Conservation (phyloP, 2,113 vertebrate genomes). For the Ageneiosus marmoratus region DNA sequence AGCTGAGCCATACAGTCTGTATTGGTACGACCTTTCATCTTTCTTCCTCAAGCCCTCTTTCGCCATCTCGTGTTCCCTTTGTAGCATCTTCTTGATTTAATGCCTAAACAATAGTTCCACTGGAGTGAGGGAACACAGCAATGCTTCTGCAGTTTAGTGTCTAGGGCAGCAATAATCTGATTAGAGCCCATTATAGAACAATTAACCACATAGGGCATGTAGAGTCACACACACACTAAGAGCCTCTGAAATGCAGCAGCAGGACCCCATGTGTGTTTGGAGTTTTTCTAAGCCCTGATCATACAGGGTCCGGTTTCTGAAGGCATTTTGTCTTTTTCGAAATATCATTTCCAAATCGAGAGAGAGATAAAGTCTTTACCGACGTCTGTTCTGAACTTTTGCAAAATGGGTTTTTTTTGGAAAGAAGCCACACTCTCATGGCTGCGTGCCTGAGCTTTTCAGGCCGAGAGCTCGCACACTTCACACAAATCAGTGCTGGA, state of each 20-base stretch:
- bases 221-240: not conserved
- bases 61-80: not conserved
- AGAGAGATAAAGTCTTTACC: not conserved
- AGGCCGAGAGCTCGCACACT: not conserved
- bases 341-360: not conserved
- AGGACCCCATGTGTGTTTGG: not conserved
- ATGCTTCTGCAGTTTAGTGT: conserved; percentile 44
- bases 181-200: conserved; percentile 54
- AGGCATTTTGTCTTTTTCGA: not conserved
- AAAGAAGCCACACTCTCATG: not conserved
- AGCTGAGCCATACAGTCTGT: not conserved
- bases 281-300: not conserved
- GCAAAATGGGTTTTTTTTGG: conserved; percentile 8
- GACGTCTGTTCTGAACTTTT: not conserved
- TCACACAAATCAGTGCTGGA: not conserved
- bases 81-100: conserved; percentile 58
- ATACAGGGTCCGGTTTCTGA: not conserved
- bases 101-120: conserved; percentile 64
- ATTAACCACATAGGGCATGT: conserved; percentile 49
- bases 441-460: not conserved
- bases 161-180: conserved; percentile 67
- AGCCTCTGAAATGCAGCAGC: not conserved
- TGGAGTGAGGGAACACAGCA: conserved; percentile 51
- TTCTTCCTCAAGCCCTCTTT: not conserved
- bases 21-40: not conserved